Base-by-base conservation (phyloP, 2,888 invertebrate species). In the Gymnocheta viridis region DNA sequence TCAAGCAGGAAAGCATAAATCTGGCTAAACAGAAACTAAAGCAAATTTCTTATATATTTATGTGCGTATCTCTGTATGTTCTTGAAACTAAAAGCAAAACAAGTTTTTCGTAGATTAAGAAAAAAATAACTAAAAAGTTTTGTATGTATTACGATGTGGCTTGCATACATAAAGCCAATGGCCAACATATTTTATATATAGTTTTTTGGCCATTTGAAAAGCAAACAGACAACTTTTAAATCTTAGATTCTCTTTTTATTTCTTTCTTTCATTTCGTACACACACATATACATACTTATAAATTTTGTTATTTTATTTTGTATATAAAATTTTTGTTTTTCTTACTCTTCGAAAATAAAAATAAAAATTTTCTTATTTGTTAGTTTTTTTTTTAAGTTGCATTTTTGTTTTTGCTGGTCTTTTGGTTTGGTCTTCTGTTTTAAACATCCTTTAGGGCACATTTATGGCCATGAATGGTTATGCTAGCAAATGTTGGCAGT, bases 1-100 rank as follows among this genome's bases (percentile, higher is more conserved):
- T 82, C 82, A 85, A 85, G 83, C 86, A 86, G 86, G 86, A 86
- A 86, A 86, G 44, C 86, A 86, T 86, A 86, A 85, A 86, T 86
- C 86, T 86, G 85, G 85, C 86, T 86, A 83, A 85, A 67, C 78
- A 86, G 70, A 86, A 82, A 67, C 82, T 78, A 74, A 82, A 82
- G 84, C 72, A 85, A 80, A 85, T 58, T 81, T 77, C n/a, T n/a
- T n/a, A n/a, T 58, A 14, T 27, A 27, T 56, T 29, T 64, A 19
- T 69, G 29, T 64, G 27, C 29, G 24, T 76, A 10, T 49, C 49
- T 49, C 47, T 35, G 62, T 24, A 38, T 35, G 56, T 51, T 35
- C 51, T 64, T 27, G n/a, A n/a, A 24, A 44, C 44, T 38, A 72
- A 62, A 70, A 66, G 73, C 32, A 80, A 85, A 85, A 85, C 82